Conservation (phyloP, 2,113 vertebrate species). For the Pycnonotus jocosus region DNA sequence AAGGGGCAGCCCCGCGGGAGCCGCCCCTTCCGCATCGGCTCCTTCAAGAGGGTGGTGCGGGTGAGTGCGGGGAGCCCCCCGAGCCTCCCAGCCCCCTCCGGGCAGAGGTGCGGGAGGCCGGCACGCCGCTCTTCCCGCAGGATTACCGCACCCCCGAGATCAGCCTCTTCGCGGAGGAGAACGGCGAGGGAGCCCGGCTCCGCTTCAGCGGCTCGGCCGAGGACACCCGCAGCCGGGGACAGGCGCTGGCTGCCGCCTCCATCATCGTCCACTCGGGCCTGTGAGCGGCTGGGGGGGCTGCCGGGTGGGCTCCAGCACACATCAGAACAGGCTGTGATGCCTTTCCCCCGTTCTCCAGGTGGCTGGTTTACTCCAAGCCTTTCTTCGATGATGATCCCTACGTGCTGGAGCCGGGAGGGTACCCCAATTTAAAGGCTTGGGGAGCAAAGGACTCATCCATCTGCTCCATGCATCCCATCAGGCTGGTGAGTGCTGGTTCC, state of each 20-base stretch:
- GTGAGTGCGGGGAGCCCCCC: slow-evolving; percentile 55
- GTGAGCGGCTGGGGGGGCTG: slow-evolving; percentile 71
- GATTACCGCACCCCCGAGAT: slow-evolving; percentile 87
- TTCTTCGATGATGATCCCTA: slow-evolving; percentile 86
- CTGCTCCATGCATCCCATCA: slow-evolving; percentile 87
- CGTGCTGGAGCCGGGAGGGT: slow-evolving; percentile 89
- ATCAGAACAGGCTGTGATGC: background rate
- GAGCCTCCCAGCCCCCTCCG: accelerated
- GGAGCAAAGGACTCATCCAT: slow-evolving; percentile 79
- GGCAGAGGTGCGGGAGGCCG: accelerated
- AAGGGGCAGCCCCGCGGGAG: background rate
- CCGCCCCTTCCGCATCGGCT: slow-evolving; percentile 77
- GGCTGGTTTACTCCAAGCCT: slow-evolving; percentile 88
- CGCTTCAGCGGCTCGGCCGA: slow-evolving; percentile 79
- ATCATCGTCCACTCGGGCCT: slow-evolving; percentile 87
- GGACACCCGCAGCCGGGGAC: slow-evolving; percentile 75
- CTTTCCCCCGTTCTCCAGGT: slow-evolving; percentile 64
- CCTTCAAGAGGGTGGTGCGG: slow-evolving; percentile 82
- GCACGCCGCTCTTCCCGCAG: slow-evolving; percentile 53
- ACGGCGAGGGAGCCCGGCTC: slow-evolving; percentile 81
- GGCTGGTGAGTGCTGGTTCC: slow-evolving; percentile 75
- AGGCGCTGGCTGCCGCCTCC: slow-evolving; percentile 82
- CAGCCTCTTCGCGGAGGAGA: slow-evolving; percentile 83
- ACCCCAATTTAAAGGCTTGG: slow-evolving; percentile 82
- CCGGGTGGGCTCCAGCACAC: background rate